Evolutionary conservation across 2,797 vertebrate genomes (phyloP), one percentile per base, ranked within the genome.

Genomic region (Gymnocypris eckloni): DNA sequence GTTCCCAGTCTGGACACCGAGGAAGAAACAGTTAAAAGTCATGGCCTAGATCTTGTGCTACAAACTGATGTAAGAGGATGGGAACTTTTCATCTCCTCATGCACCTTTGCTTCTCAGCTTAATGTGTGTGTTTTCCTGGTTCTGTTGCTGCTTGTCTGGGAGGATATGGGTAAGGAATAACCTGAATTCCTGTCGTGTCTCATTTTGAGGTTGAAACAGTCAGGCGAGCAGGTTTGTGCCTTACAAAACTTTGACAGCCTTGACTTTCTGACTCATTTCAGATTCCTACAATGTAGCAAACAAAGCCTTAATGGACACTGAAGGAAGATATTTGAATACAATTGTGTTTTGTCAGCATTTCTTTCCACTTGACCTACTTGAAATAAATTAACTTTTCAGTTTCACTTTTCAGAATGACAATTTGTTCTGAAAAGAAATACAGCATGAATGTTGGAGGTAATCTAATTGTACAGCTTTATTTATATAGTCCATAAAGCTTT

Each of bases 31-130:
- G 67, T 54, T 37, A 56, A 79, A 54, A 79, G 76, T 72, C 75
- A 59, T 72, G 67, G 83, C 83, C 83, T 79, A 85, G 52, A 85
- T 85, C 80, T 72, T 81, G 88, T 89, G 89, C 82, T 87, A 82
- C 84, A 91, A 92, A 92, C 90, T 94, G 93, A 95, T 94, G 93
- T 93, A 94, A 94, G 92, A 91, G 91, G 86, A 37, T 84, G 91
- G 92, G 94, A 94, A 94, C 91, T 92, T 93, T 93, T 82, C 87
- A 82, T 85, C 85, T 85, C 37, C 76, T 25, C 12, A 20, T n/a
- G 22, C 56, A 70, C 83, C 76, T 84, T 33, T 84, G 64, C 39
- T 56, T 85, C 66, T 85, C 25, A 12, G n/a, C 73, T 72, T 59
- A 50, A 48, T 78, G 50, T 79, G 48, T 67, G 64, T 78, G 79